phyloP scores from a whole-genome alignment of 2,113 vertebrate species.

The Onychorhynchus coronatus region DNA sequence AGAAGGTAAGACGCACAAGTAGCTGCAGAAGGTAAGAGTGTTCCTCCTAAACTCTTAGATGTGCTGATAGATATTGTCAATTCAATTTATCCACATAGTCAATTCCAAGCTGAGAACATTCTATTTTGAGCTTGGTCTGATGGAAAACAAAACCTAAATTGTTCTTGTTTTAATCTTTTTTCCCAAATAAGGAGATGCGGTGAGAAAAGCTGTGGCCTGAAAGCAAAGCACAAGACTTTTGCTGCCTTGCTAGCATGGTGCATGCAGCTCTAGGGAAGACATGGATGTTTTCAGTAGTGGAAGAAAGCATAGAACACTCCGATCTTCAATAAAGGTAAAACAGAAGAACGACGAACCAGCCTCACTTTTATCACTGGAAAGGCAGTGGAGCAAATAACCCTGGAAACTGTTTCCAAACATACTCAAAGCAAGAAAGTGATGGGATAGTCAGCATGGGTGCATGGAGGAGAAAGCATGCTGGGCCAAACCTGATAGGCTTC shows the following conservation, averaged over 20 bases:
- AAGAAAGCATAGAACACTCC: background rate
- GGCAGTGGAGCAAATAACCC: background rate
- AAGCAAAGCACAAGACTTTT: background rate
- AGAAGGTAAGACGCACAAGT: background rate
- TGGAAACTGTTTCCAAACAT: background rate
- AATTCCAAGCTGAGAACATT: background rate
- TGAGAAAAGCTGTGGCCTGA: background rate
- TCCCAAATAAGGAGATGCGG: background rate
- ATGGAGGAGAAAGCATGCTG: background rate
- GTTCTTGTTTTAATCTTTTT: background rate
- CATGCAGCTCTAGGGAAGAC: background rate
- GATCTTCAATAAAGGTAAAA: background rate
- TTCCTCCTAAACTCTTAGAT: background rate
- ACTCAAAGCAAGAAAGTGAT: background rate
- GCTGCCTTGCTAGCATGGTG: background rate
- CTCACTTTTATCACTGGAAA: background rate
- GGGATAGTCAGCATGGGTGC: background rate
- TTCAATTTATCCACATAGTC: background rate
- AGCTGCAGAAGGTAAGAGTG: background rate
- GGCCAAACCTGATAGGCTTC: background rate
- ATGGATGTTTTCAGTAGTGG: background rate
- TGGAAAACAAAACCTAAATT: background rate
- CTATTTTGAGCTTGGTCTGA: background rate
- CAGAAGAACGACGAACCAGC: background rate
- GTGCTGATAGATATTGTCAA: background rate